These are phyloP conservation scores for Norana najaformis DNA, from an alignment of 2,888 invertebrate species.

Conservation along the genomic window DNA sequence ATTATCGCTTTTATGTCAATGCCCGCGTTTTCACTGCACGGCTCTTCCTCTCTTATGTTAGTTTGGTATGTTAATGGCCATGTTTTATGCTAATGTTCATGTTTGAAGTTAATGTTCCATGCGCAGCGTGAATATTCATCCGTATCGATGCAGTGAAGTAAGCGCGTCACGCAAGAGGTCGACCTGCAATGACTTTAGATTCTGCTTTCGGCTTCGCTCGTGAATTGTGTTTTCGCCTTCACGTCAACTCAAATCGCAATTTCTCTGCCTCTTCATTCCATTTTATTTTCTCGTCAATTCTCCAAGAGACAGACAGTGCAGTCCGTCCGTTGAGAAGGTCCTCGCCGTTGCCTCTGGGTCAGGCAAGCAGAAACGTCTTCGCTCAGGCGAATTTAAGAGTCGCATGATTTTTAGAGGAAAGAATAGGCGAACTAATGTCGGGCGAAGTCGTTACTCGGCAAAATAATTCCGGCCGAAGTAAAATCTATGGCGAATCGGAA, in stretches of 20 bases:
- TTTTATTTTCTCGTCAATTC: background rate
- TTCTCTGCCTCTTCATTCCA: background rate
- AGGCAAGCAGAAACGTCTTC: background rate
- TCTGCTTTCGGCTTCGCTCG: background rate
- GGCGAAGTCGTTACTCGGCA: constrained; percentile 4
- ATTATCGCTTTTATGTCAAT: background rate
- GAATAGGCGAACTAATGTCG: background rate
- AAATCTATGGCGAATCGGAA: constrained; percentile 7
- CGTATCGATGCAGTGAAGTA: background rate
- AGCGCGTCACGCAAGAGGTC: background rate
- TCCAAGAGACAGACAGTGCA: background rate
- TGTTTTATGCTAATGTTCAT: background rate
- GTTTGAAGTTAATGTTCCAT: background rate
- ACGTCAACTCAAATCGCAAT: background rate
- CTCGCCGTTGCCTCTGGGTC: background rate
- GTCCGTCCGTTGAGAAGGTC: background rate
- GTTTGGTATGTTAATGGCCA: too few species aligned
- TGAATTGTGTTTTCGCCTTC: background rate
- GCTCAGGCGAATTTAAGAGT: background rate
- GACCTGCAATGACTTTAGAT: background rate
- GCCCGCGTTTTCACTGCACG: background rate
- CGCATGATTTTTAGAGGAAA: background rate
- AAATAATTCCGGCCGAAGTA: background rate
- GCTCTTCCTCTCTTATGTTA: background rate
- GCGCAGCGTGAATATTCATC: background rate